Base-by-base conservation (phyloP, 2,113 vertebrate genomes). In the Casuarius casuarius region DNA sequence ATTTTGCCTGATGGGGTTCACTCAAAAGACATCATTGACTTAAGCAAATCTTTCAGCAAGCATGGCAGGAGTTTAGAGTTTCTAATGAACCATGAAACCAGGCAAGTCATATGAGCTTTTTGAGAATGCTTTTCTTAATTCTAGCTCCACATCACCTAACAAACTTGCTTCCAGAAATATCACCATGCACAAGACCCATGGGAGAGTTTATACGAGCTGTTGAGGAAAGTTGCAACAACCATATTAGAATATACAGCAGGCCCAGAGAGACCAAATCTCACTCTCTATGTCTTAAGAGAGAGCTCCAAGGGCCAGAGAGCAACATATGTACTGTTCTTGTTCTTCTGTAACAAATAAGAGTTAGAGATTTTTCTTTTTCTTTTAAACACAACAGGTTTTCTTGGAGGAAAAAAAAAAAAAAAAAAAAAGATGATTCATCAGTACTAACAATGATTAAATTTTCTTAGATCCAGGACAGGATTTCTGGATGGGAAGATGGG, bases 21-120 rank as follows among this genome's bases (percentile, higher is more conserved):
- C 83, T 68, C 76, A 0, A 89, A 92, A 90, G 68, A 78, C 51
- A 90, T 84, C 88, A 92, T 23, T 93, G 83, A 96, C 83, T 94
- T 75, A 86, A 89, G 73, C 83, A 94, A 94, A 90, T 92, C 95
- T 96, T 94, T 96, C 95, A 96, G 51, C 80, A 25, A 67, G 65
- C 83, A 84, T 93, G 88, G 83, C 88, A 90, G 56, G 88, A 89
- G 88, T 89, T 93, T 96, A 86, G 92, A 90, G 88, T 65, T 89
- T 62, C 89, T 89, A 95, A 96, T 79, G 86, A 94, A 87, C 91
- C 90, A 91, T 59, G 80, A 96, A 95, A 95, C 94, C 94, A 97
- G 35, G 70, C 62, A 84, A 92, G 80, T 81, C 89, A 52, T 3
- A 58, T 42, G 66, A 93, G 89, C 49, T 89, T 91, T 91, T 52